Conservation (phyloP, 2,113 vertebrate species). For the Sorex araneus region DNA sequence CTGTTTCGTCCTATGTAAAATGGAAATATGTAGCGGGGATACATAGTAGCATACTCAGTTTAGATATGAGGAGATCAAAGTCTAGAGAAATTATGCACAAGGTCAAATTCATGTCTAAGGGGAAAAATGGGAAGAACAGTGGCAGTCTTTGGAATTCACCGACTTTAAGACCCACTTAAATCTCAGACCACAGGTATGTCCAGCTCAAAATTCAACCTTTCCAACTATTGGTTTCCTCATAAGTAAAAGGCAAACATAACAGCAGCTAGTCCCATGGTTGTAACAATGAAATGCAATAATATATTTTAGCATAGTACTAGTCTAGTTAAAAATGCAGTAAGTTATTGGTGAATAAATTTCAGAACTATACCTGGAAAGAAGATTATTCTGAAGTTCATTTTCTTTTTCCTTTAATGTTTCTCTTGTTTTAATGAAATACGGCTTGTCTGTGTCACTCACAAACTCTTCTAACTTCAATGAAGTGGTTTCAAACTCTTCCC, state of each 20-base stretch:
- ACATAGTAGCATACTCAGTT: background rate
- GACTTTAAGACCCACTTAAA: background rate
- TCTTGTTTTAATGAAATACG: slow-evolving; percentile 82
- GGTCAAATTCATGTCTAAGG: background rate
- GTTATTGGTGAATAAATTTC: background rate
- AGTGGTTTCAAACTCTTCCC: slow-evolving; percentile 89
- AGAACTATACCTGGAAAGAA: slow-evolving; percentile 90
- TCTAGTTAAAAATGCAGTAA: background rate
- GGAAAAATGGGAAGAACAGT: background rate
- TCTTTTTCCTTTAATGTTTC: slow-evolving; percentile 88
- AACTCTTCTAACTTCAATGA: slow-evolving; percentile 86
- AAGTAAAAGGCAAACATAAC: background rate
- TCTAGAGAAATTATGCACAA: background rate
- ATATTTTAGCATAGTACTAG: background rate
- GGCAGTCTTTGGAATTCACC: background rate
- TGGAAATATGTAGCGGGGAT: background rate
- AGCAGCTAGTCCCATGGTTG: background rate
- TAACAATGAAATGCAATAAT: background rate
- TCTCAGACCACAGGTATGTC: background rate
- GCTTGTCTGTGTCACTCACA: slow-evolving; percentile 82
- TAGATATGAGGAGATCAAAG: slow-evolving; percentile 6
- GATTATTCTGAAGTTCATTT: slow-evolving; percentile 88
- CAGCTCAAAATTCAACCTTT: background rate
- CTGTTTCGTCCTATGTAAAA: background rate
- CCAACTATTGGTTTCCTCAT: background rate